These are phyloP conservation scores for Takifugu ocellatus DNA, from an alignment of 2,797 vertebrate genomes.

Conservation along the genomic window DNA sequence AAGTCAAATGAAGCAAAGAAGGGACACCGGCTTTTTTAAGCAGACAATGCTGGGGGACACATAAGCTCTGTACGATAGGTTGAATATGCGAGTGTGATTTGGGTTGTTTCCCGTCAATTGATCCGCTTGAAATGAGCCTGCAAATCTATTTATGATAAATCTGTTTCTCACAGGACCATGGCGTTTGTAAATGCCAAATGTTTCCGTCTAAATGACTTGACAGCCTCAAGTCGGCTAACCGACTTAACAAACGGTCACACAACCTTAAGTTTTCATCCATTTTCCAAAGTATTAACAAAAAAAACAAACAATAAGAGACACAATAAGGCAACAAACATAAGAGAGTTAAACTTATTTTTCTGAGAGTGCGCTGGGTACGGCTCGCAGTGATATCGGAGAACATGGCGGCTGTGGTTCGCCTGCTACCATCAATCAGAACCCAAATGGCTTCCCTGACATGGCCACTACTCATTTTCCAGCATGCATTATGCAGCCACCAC, in stretches of 20 bases:
- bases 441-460: slow-evolving; percentile 78
- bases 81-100: slow-evolving; percentile 10
- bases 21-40: slow-evolving; percentile 45
- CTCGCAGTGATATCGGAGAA: slow-evolving; percentile 69
- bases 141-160: too few relatives aligned
- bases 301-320: too few relatives aligned
- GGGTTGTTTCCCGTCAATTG: slow-evolving; percentile 14
- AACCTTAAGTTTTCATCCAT: slow-evolving; percentile 57
- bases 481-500: slow-evolving; percentile 73
- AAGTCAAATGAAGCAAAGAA: slow-evolving; percentile 51
- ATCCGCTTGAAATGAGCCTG: not conserved
- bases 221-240: too few relatives aligned
- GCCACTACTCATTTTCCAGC: slow-evolving; percentile 66
- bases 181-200: too few relatives aligned
- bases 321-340: slow-evolving; percentile 58
- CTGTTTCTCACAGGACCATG: too few relatives aligned
- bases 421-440: slow-evolving; percentile 78
- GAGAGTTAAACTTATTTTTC: slow-evolving; percentile 68
- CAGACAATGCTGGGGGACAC: slow-evolving; percentile 11
- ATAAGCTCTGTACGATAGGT: slow-evolving; percentile 15
- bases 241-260: slow-evolving; percentile 16
- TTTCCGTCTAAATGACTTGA: too few relatives aligned
- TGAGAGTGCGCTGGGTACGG: slow-evolving; percentile 60
- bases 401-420: slow-evolving; percentile 70
- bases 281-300: slow-evolving; percentile 61